Evolutionary conservation across 2,113 vertebrate genomes (phyloP), one percentile per base, ranked within the genome.

Genomic region (Rissa tridactyla): DNA sequence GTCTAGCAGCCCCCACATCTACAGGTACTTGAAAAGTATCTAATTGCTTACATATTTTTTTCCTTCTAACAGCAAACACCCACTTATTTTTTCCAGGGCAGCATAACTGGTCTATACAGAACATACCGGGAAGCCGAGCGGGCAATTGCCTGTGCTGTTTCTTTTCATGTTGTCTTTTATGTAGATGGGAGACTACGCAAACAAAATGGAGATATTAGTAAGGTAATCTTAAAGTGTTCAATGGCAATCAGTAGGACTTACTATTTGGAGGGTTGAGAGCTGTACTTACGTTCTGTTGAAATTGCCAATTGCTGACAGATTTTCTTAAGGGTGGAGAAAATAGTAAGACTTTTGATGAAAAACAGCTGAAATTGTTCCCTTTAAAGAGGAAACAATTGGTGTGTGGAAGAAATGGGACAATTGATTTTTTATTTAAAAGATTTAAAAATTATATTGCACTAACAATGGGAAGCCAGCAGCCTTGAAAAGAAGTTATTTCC

Each of bases 291-390:
- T 77, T 73, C 58, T 70, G 5, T 16, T 82, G 88, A 94, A 93
- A 88, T 82, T 0, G 0, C 21, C 69, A 34, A 1, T 52, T 72
- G 71, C 77, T 86, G 92, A 86, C 46, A 75, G 40, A 90, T 88
- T 80, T 94, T 94, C 80, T 47, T 80, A 52, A 88, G 46, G 34
- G 9, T 91, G 29, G 64, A 96, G 86, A 80, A 94, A 90, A 83
- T 66, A 47, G 38, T 61, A 88, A 58, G 51, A 52, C 64, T 58
- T 94, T 58, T 88, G 75, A 86, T 77, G 76, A 73, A 94, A 96
- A 86, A 15, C 25, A 36, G 54, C 54, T 86, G 76, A 69, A 95
- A 86, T 76, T 46, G 36, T 42, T 91, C 60, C 54, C 46, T 84
- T 87, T 76, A 72, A 92, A 73, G 19, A 38, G 38, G 29, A 17